Evolutionary conservation across 2,888 invertebrate genomes (phyloP), one percentile per base, ranked within the genome.

Genomic region (Nasonovia ribisnigri): DNA sequence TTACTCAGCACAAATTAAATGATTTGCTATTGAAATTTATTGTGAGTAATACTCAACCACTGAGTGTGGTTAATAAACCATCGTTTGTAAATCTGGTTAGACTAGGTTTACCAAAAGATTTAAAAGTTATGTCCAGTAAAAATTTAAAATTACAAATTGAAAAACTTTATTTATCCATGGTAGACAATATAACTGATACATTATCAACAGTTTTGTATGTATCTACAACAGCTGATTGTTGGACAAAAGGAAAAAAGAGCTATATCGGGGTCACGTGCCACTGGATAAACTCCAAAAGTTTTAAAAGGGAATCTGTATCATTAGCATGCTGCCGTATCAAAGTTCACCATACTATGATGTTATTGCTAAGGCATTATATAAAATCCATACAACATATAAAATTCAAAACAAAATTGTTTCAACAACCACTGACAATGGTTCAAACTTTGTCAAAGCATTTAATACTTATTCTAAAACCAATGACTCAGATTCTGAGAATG

Each of bases 371-470:
- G 54, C 24, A 54, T 54, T 54, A 6, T 20, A 54, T 54, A 51
- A n/a, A 48, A 88, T 88, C 46, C 29, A 88, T 48, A 48, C 87
- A 11, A 48, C 16, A 24, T 88, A 46, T 48, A 88, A 48, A 88
- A 48, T 88, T 46, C 87, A 88, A n/a, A 88, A 88, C 29, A 48
- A 88, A 48, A 88, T 46, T 46, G 87, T 88, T 88, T 43, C 87
- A 46, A 20, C 48, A 29, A 51, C 51, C 29, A 88, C 87, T 46
- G 87, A 88, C 8, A 88, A 48, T 88, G 87, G 87, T 48, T 48
- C 87, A 88, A 29, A 88, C 46, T 88, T 51, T 88, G 11, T 67
- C 29, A 29, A 67, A 13, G 29, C 10, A n/a, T 67, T 8, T 67
- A 24, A 20, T 54, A 54, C 24, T 6, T 24, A 54, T 54, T 54